Evolutionary conservation across 2,113 vertebrate genomes (phyloP), one percentile per base, ranked within the genome.

Genomic region (Oryzias melastigma): DNA sequence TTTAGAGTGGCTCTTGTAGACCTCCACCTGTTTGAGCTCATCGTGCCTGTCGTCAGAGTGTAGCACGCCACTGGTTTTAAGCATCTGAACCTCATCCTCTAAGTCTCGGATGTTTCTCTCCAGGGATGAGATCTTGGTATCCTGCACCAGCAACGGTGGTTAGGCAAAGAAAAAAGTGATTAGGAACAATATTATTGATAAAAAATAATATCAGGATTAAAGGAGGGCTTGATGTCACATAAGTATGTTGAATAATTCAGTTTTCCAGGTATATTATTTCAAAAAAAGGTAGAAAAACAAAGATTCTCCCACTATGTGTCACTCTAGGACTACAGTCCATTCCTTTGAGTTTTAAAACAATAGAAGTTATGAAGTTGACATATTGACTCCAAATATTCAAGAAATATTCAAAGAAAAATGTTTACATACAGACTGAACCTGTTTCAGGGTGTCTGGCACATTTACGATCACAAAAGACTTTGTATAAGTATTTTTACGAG

Each of bases 1-100:
- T 91, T 97, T 98, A 62, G 95, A 96, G 85, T 99, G 97, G 91
- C 94, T 99, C 89, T 97, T 98, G 91, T 98, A 98, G 91, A 97
- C 93, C 77, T 99, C 97, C 88, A 96, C 95, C 87, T 99, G 96
- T 88, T 95, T 98, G 85, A 97, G 93, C 84, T 98, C 96, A 75
- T 97, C 95, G 63, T 96, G 95, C 14, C 94, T 89, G 75, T 97
- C 94, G 42, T 97, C 95, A 14, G 92, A 90, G 68, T 95, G 95
- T 72, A 96, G 84, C 72, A 95, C 87, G 83, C 96, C 94, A 47
- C 94, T 96, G 75, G 94, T 96, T 91, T 98, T 98, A 81, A 99
- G 86, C 93, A 96, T 96, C 91, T 99, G 97, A 91, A 99, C 95
- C 84, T 99, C 97, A 91, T 99, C 97, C 89, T 99, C 96, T 58